Base-by-base conservation (phyloP, 2,113 vertebrate species). In the Pelecanus crispus region DNA sequence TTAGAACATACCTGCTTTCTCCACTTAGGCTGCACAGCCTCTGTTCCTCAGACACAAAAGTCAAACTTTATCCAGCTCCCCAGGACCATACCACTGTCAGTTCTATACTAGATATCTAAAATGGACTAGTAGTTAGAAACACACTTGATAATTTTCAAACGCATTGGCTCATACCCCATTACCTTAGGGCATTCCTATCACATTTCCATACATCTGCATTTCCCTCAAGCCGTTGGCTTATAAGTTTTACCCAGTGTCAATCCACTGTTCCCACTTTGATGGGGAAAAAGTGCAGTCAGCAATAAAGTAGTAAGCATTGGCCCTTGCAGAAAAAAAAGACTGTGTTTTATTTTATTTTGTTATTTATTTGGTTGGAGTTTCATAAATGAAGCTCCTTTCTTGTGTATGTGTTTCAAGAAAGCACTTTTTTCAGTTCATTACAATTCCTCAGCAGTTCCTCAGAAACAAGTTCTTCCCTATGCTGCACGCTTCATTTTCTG, bases 401-500 rank as follows among this genome's bases (percentile, higher is more conserved):
- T 93, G 61, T 79, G 36, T 40, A 8, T 31, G 24, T 55, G 65
- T 91, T 95, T 97, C 91, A 93, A 93, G 78, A 91, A 82, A 74
- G 17, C 75, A 61, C 47, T 92, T 93, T 86, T 95, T 94, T 88
- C 88, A 84, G 74, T 94, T 95, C 90, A 94, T 92, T 97, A 87
- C 79, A 94, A 83, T 95, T 65, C 62, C 94, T 94, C 80, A 94
- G 93, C 92, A 95, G 79, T 96, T 97, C 92, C 94, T 98, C 89
- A 81, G 96, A 97, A 97, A 94, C 77, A 75, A 75, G 83, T 95
- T 96, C 86, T 63, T 95, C 73, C 92, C 88, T 78, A 47, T 44
- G 86, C 84, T 94, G 75, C 91, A 62, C 68, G 71, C 96, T 97
- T 97, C 91, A 95, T 96, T 97, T 94, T 97, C 93, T 81, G 88